Base-by-base conservation (phyloP, 1,140 invertebrate species). In the Branchinecta lindahli region DNA sequence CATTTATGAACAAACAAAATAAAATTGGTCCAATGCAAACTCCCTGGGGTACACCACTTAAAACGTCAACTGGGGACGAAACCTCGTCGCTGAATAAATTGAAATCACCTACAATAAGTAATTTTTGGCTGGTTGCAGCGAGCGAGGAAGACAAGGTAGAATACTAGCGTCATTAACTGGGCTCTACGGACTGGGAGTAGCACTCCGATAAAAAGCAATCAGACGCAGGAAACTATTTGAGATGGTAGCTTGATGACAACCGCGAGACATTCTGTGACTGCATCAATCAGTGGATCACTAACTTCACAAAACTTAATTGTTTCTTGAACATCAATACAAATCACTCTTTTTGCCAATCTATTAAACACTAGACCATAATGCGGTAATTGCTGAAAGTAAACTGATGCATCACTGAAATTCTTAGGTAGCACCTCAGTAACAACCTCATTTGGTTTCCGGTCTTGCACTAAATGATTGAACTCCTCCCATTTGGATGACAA, bases 361-460 rank as follows among this genome's bases (percentile, higher is more conserved):
- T 61, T 61, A 61, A 61, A 61, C 52, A 61, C 52, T 61, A 61
- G 18, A 61, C 52, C 6, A 61, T 61, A 61, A 61, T 61, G 52
- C 18, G 52, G 12, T 61, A 61, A 61, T 6, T 61, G 18, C 52
- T 61, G 12, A 61, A 61, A 15, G 6, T 33, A 33, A 33, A 33
- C 33, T 5, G 33, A 33, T 3, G 33, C 33, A 33, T 33, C 33
- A 33, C 33, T 33, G 33, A 33, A 33, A 33, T 33, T 33, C 33
- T 33, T 33, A 33, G 33, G 33, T 33, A 33, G 33, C 2, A 33
- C 33, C 33, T 33, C 33, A 33, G 33, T 33, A 33, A 33, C 33
- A 33, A 33, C 33, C 33, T 3, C 33, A 5, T 33, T 1, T 33
- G 33, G 33, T 33, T 33, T 33, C 33, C 33, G 33, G 33, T 33